phyloP scores from a whole-genome alignment of 2,888 invertebrate genomes.

The Heliconius ismenius region DNA sequence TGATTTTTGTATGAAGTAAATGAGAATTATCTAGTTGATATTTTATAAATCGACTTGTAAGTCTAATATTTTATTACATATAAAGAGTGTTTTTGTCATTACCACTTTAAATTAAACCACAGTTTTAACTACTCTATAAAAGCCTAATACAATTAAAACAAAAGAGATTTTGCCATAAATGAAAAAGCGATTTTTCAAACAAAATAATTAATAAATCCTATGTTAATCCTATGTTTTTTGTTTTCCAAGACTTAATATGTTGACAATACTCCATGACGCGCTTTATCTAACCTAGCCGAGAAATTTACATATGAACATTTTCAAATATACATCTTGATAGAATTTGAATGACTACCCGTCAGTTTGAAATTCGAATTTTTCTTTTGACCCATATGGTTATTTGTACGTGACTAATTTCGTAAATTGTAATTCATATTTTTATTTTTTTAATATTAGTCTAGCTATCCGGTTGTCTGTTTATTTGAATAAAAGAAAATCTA shows the following conservation, averaged over 20 bases:
- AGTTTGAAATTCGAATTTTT: background rate
- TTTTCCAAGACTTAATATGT: background rate
- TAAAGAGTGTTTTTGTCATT: too few relatives aligned
- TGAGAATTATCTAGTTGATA: background rate
- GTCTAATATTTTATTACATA: background rate
- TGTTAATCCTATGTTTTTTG: too few relatives aligned
- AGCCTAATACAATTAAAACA: too few relatives aligned
- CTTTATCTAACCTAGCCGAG: background rate
- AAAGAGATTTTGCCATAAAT: too few relatives aligned
- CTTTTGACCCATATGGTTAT: background rate
- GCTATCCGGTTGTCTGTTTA: background rate
- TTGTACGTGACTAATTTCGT: background rate
- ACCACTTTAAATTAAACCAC: too few relatives aligned
- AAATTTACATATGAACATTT: background rate
- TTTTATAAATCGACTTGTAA: too few relatives aligned
- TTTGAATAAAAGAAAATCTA: background rate
- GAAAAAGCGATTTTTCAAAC: too few relatives aligned
- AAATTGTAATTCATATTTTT: background rate
- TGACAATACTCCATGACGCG: background rate
- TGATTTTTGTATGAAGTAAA: background rate
- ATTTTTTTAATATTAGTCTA: background rate
- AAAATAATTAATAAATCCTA: too few relatives aligned
- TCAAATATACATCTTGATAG: background rate
- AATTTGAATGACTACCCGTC: background rate
- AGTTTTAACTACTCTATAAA: too few relatives aligned